A percentile compares a stretch with the other conserved stretches of the same genome.
Conservation (phyloP, 1,140 invertebrate genomes). For the Glossosoma conforme region DNA sequence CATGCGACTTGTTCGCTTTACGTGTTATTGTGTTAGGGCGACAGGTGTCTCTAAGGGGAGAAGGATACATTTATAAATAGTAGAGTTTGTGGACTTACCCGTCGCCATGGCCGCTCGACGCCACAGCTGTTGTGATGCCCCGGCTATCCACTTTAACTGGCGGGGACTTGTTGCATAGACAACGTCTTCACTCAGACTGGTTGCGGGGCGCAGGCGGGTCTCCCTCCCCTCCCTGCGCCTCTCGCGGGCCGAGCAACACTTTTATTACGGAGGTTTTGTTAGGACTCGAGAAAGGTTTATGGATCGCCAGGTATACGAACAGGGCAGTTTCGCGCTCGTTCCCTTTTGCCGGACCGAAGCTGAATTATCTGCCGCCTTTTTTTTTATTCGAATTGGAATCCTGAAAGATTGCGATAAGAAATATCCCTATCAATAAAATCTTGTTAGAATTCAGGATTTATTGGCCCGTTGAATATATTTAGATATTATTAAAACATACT, state of each 20-base stretch:
- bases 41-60: conserved; percentile 6
- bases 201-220: background rate
- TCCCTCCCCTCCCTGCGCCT: conserved; percentile 7
- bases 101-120: conserved; percentile 24
- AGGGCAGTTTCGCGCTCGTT: too few relatives aligned
- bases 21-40: background rate
- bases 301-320: conserved; percentile 7
- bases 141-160: conserved; percentile 26
- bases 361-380: too few relatives aligned
- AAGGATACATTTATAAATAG: too few relatives aligned
- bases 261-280: conserved; percentile 9
- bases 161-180: conserved; percentile 27
- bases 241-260: too few relatives aligned
- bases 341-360: too few relatives aligned
- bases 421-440: too few relatives aligned
- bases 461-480: too few relatives aligned
- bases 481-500: too few relatives aligned
- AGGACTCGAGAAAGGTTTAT: conserved; percentile 15
- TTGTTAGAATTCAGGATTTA: too few relatives aligned
- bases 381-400: too few relatives aligned
- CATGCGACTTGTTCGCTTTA: too few relatives aligned
- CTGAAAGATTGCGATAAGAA: too few relatives aligned
- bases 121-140: conserved; percentile 24
- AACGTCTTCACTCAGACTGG: conserved; percentile 29
- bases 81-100: conserved; percentile 16